Percentiles rank a stretch among this genome's conserved stretches.
phyloP scores from a whole-genome alignment of 2,888 invertebrate genomes.

The Gortyna flavago region DNA sequence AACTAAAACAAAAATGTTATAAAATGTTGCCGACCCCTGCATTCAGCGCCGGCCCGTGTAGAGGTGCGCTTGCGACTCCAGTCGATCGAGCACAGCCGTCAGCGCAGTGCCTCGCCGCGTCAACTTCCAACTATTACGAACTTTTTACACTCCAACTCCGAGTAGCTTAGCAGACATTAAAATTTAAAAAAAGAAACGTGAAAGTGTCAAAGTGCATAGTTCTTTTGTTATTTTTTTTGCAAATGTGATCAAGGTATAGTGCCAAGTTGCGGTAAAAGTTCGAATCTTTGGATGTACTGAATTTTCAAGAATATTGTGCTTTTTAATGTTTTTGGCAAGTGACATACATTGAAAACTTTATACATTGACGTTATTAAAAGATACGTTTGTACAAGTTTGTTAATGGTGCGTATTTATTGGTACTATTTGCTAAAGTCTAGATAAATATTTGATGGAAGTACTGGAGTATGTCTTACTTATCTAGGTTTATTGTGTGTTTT shows the following conservation, averaged over 20 bases:
- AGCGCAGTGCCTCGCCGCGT: conserved; percentile 78
- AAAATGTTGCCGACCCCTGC: conserved; percentile 79
- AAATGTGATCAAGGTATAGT: conserved; percentile 77
- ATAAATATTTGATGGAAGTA: conserved; percentile 60
- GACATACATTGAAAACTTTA: conserved; percentile 61
- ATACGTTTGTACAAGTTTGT: conserved; percentile 45
- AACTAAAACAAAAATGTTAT: background rate
- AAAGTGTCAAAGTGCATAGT: conserved; percentile 74
- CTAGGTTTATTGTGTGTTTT: conserved; percentile 54
- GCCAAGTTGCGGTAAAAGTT: conserved; percentile 84
- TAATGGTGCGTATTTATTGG: conserved; percentile 64
- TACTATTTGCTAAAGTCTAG: conserved; percentile 60
- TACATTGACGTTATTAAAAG: conserved; percentile 57
- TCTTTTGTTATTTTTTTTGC: conserved; percentile 50
- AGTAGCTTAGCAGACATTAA: conserved; percentile 70
- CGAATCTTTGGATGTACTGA: conserved; percentile 75
- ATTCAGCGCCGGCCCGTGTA: conserved; percentile 75
- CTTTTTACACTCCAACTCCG: conserved; percentile 74
- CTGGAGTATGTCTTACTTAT: conserved; percentile 51
- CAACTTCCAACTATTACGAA: conserved; percentile 76
- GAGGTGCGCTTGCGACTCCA: conserved; percentile 86
- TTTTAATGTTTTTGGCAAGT: conserved; percentile 57
- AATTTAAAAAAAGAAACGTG: conserved; percentile 65
- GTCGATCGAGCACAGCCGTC: conserved; percentile 84
- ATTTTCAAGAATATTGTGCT: conserved; percentile 70